A percentile compares a stretch with the other conserved stretches of the same genome.
These are phyloP conservation scores for Spilarctia lutea DNA, from an alignment of 2,888 invertebrate species.

Conservation along the genomic window DNA sequence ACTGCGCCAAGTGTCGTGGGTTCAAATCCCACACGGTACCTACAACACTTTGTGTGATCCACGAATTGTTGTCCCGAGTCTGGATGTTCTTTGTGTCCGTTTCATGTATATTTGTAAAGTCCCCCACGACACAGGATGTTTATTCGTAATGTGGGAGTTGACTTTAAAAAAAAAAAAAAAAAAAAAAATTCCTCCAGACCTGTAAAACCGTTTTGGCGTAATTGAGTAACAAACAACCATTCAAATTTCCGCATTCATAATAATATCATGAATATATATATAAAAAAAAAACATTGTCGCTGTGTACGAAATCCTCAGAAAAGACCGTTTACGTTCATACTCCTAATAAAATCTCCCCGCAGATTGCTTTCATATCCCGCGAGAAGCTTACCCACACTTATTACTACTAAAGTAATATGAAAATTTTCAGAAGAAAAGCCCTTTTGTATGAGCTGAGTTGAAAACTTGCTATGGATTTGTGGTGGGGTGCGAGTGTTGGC, in stretches of 20 bases:
- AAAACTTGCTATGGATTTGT: slow-evolving; percentile 51
- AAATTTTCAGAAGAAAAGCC: slow-evolving; percentile 69
- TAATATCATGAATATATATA: neutral
- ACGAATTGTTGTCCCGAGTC: no score
- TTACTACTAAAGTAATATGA: slow-evolving; percentile 71
- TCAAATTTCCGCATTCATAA: neutral
- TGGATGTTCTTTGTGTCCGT: no score
- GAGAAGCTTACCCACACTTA: slow-evolving; percentile 54
- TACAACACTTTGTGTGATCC: no score
- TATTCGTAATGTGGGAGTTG: no score
- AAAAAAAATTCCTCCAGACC: neutral
- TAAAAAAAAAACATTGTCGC: slow-evolving; percentile 18
- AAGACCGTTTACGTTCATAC: slow-evolving; percentile 36
- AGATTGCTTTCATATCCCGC: slow-evolving; percentile 49
- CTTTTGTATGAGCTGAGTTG: slow-evolving; percentile 67
- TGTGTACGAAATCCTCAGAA: slow-evolving; percentile 27
- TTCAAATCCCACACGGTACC: no score
- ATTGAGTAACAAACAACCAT: neutral
- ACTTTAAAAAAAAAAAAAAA: no score
- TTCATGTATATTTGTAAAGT: no score
- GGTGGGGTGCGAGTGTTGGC: slow-evolving; percentile 38
- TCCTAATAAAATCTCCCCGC: slow-evolving; percentile 48
- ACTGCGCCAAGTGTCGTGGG: no score
- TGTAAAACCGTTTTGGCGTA: neutral
- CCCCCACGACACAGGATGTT: no score